Percentiles rank a stretch among this genome's conserved stretches.
These are phyloP conservation scores for Solen grandis DNA, from an alignment of 1,140 invertebrate species.

Conservation along the genomic window DNA sequence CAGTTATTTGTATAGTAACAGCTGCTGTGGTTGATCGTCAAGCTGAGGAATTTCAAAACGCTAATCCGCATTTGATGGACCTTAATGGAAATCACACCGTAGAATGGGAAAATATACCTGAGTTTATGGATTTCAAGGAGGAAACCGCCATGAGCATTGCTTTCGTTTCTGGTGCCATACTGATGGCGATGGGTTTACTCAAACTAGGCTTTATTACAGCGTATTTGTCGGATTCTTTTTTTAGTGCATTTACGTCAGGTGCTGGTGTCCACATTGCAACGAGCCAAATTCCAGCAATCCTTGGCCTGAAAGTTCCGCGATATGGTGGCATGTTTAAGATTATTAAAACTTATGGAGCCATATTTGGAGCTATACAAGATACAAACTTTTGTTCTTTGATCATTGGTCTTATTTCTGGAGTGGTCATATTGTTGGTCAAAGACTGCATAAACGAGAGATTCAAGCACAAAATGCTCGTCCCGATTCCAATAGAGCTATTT, in stretches of 20 bases:
- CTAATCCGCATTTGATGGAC: conserved; percentile 57
- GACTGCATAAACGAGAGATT: conserved; percentile 89
- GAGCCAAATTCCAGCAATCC: conserved; percentile 93
- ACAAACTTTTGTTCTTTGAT: conserved; percentile 82
- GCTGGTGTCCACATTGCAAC: conserved; percentile 94
- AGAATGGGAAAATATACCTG: conserved; percentile 70
- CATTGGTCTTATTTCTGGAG: conserved; percentile 87
- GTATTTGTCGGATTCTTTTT: conserved; percentile 92
- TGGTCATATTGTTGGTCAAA: conserved; percentile 89
- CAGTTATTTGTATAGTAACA: conserved; percentile 78
- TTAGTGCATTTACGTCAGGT: conserved; percentile 95
- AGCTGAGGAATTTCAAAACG: conserved; percentile 62
- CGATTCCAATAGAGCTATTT: conserved; percentile 93
- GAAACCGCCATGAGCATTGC: conserved; percentile 68
- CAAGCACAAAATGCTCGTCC: conserved; percentile 86
- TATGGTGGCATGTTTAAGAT: conserved; percentile 73
- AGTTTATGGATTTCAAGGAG: conserved; percentile 77
- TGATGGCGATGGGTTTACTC: conserved; percentile 88
- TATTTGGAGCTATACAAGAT: conserved; percentile 72
- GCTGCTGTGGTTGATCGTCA: conserved; percentile 75
- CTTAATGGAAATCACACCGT: conserved; percentile 44
- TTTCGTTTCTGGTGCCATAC: conserved; percentile 71
- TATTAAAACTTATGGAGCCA: conserved; percentile 74
- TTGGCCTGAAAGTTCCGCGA: conserved; percentile 85
- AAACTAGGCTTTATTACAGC: conserved; percentile 91